These are phyloP conservation scores for Stenodema calcarata DNA, from an alignment of 2,888 invertebrate genomes.

Conservation along the genomic window DNA sequence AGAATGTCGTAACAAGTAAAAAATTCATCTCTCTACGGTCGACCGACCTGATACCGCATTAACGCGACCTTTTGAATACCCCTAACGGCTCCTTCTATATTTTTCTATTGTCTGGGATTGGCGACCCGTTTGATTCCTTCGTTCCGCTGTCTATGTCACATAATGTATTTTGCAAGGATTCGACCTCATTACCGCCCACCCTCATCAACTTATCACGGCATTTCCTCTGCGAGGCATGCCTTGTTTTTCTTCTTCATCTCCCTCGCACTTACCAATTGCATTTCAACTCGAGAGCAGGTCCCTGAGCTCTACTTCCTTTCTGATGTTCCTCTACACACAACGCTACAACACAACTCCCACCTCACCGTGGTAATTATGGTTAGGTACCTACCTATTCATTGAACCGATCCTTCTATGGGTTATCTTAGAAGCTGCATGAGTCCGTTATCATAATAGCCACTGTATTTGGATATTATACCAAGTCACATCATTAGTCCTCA, in stretches of 20 bases:
- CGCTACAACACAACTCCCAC: neutral
- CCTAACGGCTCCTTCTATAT: constrained; percentile 40
- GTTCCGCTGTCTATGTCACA: constrained; percentile 36
- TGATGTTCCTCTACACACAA: neutral
- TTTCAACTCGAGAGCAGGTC: neutral
- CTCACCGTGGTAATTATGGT: constrained; percentile 19
- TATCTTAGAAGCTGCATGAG: neutral
- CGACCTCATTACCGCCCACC: constrained; percentile 43
- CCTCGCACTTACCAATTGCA: neutral
- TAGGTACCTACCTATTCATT: neutral
- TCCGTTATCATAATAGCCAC: neutral
- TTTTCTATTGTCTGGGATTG: constrained; percentile 43
- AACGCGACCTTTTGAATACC: constrained; percentile 5
- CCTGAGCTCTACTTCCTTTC: neutral
- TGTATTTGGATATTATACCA: neutral
- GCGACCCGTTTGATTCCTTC: constrained; percentile 46
- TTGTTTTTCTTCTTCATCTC: neutral
- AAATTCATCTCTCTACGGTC: constrained; percentile 24
- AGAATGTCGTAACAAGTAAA: constrained; percentile 25
- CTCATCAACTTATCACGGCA: constrained; percentile 46
- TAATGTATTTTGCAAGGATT: constrained; percentile 46
- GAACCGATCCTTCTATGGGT: constrained; percentile 15
- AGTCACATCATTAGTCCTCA: neutral
- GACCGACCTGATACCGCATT: constrained; percentile 31
- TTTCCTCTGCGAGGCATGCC: neutral